phyloP scores from a whole-genome alignment of 2,888 invertebrate genomes.

The Heliconius sara region DNA sequence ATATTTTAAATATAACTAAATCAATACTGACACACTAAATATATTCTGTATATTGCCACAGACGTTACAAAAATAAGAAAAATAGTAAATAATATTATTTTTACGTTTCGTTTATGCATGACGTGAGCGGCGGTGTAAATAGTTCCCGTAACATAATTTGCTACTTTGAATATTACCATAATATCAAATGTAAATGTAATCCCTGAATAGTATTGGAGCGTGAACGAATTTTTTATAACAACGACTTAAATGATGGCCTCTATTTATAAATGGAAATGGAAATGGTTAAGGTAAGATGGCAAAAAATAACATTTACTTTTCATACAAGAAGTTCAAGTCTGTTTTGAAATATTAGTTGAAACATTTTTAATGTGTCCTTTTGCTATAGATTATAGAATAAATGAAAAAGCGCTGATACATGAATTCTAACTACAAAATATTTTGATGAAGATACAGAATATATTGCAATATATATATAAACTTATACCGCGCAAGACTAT shows the following conservation, averaged over 20 bases:
- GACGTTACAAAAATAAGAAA: not conserved
- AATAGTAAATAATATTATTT: not conserved
- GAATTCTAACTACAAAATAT: too few relatives aligned
- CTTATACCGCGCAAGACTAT: too few relatives aligned
- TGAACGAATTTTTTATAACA: slow-evolving; percentile 25
- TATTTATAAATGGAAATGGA: not conserved
- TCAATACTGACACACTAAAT: not conserved
- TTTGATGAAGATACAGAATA: too few relatives aligned
- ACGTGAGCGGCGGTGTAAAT: slow-evolving; percentile 27
- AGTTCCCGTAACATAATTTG: slow-evolving; percentile 22
- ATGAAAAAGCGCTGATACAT: too few relatives aligned
- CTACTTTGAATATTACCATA: slow-evolving; percentile 27
- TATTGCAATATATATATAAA: too few relatives aligned
- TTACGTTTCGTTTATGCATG: not conserved
- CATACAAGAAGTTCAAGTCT: not conserved
- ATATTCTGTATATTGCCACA: not conserved
- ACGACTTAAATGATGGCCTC: slow-evolving; percentile 26
- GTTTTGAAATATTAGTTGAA: not conserved
- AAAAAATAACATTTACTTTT: slow-evolving; percentile 5
- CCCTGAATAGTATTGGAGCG: slow-evolving; percentile 26
- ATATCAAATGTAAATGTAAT: slow-evolving; percentile 31
- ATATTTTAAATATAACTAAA: not conserved
- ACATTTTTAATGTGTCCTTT: not conserved
- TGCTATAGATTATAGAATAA: not conserved
- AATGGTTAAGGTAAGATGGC: slow-evolving; percentile 11